Base-by-base conservation (phyloP, 2,113 vertebrate species). In the Cavia porcellus region DNA sequence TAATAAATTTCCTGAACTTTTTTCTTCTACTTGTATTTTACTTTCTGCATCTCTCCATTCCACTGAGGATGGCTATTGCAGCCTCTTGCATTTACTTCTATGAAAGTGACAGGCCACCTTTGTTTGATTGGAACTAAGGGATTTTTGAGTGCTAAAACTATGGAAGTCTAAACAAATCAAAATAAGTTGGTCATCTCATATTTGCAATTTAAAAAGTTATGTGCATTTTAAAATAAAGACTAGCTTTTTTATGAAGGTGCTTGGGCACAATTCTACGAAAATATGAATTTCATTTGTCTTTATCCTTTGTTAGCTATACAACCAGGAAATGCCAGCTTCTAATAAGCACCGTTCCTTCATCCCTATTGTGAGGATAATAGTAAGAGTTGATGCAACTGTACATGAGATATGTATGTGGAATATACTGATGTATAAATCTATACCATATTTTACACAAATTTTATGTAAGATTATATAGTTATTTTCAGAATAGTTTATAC, bases 11-110 rank as follows among this genome's bases (percentile, higher is more conserved):
- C 86, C 47, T 47, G 42, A 32, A 83, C 61, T 32, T 25, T 66
- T 82, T 87, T 83, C 20, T 45, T 93, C 30, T 38, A 24, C 61
- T 95, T 90, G 68, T 22, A 47, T 89, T 95, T 80, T 52, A 20
- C 88, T 97, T 93, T 47, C 62, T 90, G 1, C 74, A 11, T 74
- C 47, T 61, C 77, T 68, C 55, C 28, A 13, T 80, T 61, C 35
- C 79, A 35, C 62, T 7, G 19, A 68, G 11, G 57, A 3, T 74
- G 42, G 75, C 35, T 61, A 52, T 32, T 68, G 50, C 25, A 32
- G 35, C 50, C 32, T 92, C 13, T 45, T 85, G 52, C 22, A n/a
- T 22, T 3, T 24, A 77, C 17, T 5, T 68, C 28, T 68, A 3
- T 52, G 64, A 62, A 85, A 74, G n/a, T 30, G 7, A 75, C 14